Conservation (phyloP, 2,888 invertebrate genomes). For the Spatulosminthurus flaviceps region DNA sequence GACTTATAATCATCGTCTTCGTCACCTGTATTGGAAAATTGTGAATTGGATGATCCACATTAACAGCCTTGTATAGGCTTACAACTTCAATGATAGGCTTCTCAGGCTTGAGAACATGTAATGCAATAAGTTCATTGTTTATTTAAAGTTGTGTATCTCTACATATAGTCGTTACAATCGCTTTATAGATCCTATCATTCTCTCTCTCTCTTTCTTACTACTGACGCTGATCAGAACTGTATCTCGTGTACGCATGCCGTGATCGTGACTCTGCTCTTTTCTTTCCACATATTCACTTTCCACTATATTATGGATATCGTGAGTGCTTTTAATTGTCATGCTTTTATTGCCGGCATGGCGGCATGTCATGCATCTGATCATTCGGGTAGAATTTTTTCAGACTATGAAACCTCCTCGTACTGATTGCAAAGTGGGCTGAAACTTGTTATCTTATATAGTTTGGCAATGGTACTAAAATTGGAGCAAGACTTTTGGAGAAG, state of each 20-base stretch:
- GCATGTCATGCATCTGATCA: no score
- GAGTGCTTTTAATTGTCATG: constrained; percentile 11
- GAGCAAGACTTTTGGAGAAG: no score
- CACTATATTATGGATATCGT: not conserved
- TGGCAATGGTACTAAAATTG: no score
- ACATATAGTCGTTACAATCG: no score
- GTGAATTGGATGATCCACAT: constrained; percentile 41
- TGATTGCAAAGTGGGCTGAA: no score
- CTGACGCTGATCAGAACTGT: not conserved
- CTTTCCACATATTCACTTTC: constrained; percentile 35
- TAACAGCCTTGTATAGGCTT: constrained; percentile 23
- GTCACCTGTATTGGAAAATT: not conserved
- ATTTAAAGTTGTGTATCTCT: not conserved
- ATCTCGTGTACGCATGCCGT: constrained; percentile 26
- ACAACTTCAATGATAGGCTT: not conserved
- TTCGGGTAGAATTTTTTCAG: no score
- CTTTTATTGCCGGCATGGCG: not conserved
- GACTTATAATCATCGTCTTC: no score
- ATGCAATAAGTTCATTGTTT: not conserved
- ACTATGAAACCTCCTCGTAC: no score
- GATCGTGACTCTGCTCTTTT: constrained; percentile 47
- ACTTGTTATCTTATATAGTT: no score
- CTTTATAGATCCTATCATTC: no score
- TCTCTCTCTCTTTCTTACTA: not conserved
- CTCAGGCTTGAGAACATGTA: not conserved